Conservation (phyloP, 2,888 invertebrate species). For the Eupithecia subfuscata region DNA sequence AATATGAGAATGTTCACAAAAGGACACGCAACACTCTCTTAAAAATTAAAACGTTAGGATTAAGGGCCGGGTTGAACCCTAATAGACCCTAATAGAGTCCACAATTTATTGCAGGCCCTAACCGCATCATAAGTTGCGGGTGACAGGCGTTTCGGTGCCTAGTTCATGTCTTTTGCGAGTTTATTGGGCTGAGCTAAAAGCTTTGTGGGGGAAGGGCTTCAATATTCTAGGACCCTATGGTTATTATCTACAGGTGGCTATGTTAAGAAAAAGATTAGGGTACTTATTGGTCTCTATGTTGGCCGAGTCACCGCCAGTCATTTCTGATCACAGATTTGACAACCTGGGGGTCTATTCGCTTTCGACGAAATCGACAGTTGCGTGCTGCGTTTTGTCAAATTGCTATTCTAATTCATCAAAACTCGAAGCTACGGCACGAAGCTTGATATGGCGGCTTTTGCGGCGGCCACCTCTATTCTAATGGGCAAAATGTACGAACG, state of each 20-base stretch:
- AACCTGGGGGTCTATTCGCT: too few species aligned
- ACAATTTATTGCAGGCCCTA: constrained; percentile 25
- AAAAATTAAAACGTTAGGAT: constrained; percentile 34
- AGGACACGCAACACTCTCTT: constrained; percentile 28
- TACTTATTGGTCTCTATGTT: not conserved
- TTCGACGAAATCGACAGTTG: too few species aligned
- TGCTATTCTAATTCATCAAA: too few species aligned
- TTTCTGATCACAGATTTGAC: not conserved
- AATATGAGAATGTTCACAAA: constrained; percentile 37
- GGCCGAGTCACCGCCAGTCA: not conserved
- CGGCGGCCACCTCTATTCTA: too few species aligned
- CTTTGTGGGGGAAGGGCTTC: not conserved
- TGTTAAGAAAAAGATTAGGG: not conserved
- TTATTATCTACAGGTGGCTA: not conserved
- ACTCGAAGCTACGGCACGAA: too few species aligned
- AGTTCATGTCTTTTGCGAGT: constrained; percentile 8
- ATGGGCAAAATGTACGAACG: too few species aligned
- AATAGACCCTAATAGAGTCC: constrained; percentile 31
- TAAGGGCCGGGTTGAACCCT: constrained; percentile 7
- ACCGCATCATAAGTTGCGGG: constrained; percentile 14
- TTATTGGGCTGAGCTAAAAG: constrained; percentile 10
- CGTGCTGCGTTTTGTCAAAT: too few species aligned
- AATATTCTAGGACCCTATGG: constrained; percentile 2
- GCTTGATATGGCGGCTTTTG: too few species aligned
- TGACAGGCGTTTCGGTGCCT: not conserved